Evolutionary conservation across 2,888 invertebrate species (phyloP).

Genomic region (Ischnus inquisitorius): DNA sequence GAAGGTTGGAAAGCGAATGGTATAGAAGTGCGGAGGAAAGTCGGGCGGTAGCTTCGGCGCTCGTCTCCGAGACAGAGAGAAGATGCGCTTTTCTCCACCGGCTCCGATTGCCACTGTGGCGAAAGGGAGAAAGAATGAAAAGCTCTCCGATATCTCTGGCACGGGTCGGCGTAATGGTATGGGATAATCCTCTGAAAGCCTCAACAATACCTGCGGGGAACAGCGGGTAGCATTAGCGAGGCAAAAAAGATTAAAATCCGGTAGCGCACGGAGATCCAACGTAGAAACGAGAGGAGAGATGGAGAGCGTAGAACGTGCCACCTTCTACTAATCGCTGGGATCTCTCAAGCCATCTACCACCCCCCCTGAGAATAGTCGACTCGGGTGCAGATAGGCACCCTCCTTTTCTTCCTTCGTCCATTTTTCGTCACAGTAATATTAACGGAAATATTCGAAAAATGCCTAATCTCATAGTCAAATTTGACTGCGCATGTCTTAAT

Average conservation of each 20-base stretch:
- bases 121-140: neutral
- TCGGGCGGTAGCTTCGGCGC: neutral
- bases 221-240: conserved; percentile 47
- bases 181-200: conserved; percentile 65
- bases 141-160: conserved; percentile 50
- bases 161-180: conserved; percentile 52
- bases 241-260: conserved; percentile 53
- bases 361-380: neutral
- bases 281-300: conserved; percentile 2
- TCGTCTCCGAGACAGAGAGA: neutral
- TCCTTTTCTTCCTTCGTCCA: too few species aligned
- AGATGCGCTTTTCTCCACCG: conserved; percentile 3
- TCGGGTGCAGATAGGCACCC: too few species aligned
- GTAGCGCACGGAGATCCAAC: neutral
- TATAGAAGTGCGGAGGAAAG: neutral
- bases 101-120: neutral
- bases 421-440: too few species aligned
- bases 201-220: conserved; percentile 59
- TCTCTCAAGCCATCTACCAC: conserved; percentile 17
- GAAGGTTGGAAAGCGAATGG: neutral
- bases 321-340: conserved; percentile 49
- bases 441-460: too few species aligned
- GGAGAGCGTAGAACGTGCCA: conserved; percentile 12
- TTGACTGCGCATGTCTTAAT: too few species aligned
- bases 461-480: too few species aligned